Evolutionary conservation across 2,113 vertebrate genomes (phyloP).

Genomic region (Cnemophilus loriae): DNA sequence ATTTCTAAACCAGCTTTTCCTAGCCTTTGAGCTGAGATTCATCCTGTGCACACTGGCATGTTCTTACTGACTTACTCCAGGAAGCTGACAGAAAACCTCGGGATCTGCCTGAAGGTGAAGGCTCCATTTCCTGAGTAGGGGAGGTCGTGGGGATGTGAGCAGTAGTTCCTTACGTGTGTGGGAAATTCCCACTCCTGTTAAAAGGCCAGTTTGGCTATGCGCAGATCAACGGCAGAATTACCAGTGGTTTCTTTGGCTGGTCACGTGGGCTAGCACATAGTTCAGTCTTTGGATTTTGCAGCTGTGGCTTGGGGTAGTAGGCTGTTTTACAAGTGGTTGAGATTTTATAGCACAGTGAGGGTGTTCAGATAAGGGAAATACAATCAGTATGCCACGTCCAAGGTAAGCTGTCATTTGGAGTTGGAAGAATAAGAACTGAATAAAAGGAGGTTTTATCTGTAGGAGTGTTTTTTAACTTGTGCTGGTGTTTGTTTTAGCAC

Average conservation of each 20-base stretch:
- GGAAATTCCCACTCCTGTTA: neutral
- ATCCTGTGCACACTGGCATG: neutral
- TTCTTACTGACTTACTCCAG: neutral
- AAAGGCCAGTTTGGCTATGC: neutral
- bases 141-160: neutral
- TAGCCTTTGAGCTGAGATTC: neutral
- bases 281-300: neutral
- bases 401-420: neutral
- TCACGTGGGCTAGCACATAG: neutral
- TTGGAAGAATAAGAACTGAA: neutral
- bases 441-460: neutral
- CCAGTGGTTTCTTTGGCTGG: neutral
- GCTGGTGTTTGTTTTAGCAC: neutral
- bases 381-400: neutral
- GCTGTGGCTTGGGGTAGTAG: neutral
- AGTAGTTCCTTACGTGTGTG: neutral
- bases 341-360: neutral
- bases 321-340: neutral
- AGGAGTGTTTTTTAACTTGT: neutral
- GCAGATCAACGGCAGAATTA: neutral
- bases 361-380: neutral
- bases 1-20: conserved; percentile 19
- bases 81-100: neutral
- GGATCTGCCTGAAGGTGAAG: neutral
- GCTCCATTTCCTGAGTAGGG: neutral